Evolutionary conservation across 1,140 invertebrate species (phyloP).

Genomic region (Listronotus oregonensis): DNA sequence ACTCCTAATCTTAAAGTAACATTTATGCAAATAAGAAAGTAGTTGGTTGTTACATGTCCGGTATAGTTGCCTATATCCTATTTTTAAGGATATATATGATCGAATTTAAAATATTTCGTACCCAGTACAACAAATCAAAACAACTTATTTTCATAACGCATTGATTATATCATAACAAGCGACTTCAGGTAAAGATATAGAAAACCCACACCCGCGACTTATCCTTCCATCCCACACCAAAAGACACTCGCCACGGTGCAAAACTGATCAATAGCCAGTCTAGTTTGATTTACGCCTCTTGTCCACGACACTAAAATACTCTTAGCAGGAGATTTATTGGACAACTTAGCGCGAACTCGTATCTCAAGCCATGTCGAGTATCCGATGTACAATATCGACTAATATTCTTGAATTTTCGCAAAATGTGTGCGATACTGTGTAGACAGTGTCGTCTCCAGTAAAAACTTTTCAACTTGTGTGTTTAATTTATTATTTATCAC

Average conservation of each 20-base stretch:
- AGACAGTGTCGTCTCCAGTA: background rate
- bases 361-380: conserved; percentile 34
- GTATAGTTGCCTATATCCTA: too few species aligned
- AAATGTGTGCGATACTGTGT: conserved; percentile 6
- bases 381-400: conserved; percentile 37
- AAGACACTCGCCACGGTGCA: conserved; percentile 31
- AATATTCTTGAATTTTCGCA: conserved; percentile 31
- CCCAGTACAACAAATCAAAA: too few species aligned
- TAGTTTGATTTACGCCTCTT: conserved; percentile 37
- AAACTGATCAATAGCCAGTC: conserved; percentile 39
- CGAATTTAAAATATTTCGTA: too few species aligned
- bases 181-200: background rate
- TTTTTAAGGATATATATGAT: too few species aligned
- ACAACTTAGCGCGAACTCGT: conserved; percentile 34
- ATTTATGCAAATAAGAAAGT: too few species aligned
- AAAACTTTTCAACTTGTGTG: too few species aligned
- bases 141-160: too few species aligned
- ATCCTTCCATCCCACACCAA: conserved; percentile 23
- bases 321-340: conserved; percentile 35
- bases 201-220: conserved; percentile 11
- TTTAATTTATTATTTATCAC: too few species aligned
- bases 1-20: too few species aligned
- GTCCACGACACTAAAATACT: conserved; percentile 39
- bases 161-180: too few species aligned
- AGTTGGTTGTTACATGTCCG: too few species aligned